Base-by-base conservation (phyloP, 1,140 invertebrate species). In the Drosophila quadrilineata region DNA sequence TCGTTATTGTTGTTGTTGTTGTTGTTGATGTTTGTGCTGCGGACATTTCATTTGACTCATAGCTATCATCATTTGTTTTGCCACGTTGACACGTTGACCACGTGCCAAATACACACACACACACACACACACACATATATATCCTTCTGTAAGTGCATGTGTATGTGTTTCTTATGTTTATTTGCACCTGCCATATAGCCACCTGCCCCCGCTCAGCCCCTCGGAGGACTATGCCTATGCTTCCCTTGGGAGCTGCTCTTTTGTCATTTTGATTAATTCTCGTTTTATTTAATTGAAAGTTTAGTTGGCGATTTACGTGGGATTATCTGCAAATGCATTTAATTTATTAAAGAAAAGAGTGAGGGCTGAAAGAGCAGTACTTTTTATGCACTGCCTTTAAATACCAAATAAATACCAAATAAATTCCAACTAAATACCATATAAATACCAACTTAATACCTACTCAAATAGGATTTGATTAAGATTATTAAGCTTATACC, bases 11-110 rank as follows among this genome's bases (percentile, higher is more conserved):
- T 33, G 2, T 10, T 52, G 3, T 28, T 59, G 35, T 28, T 50
- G 9, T 43, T 64, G 38, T 35, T 65, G 22, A 60, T 66, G 38
- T 60, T 66, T 59, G 52, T 45, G 38, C 53, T 63, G 62, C 74
- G 71, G 76, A 72, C 68, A 75, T 75, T 80, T 80, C 76, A 76
- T 82, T 80, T 76, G 76, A 82, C 76, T 82, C 72, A 38, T 52
- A 67, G 67, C 74, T 75, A 80, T 80, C 76, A 82, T 80, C 76
- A 80, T 80, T 80, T 82, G 76, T 80, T 80, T 80, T 82, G 76
- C 58, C 62, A 70, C 75, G 67, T 68, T 80, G 75, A 82, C 76
- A 75, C 66, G 45, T 66, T 60, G 73, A 74, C 71, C 67, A 58
- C 53, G 41, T 53, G 29, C 26, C 63, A 43, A 36, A 29, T 4